Conservation (phyloP, 2,113 vertebrate species). For the Pelecanus crispus region DNA sequence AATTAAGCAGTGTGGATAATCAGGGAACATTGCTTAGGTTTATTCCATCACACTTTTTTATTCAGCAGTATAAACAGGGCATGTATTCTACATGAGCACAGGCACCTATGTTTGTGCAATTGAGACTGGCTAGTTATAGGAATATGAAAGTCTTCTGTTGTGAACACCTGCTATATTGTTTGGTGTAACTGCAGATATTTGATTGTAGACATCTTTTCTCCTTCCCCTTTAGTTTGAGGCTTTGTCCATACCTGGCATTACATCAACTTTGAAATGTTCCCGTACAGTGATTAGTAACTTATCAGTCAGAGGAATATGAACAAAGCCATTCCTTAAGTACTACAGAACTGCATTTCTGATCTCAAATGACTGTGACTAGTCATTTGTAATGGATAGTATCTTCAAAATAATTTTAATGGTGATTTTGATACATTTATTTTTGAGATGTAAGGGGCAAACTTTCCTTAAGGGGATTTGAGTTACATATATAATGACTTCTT, state of each 20-base stretch:
- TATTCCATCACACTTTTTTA: background rate
- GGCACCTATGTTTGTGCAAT: background rate
- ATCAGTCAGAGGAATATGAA: background rate
- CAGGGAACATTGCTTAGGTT: background rate
- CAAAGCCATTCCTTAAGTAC: background rate
- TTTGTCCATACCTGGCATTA: background rate
- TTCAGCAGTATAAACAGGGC: background rate
- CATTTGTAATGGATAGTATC: background rate
- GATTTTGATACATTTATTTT: background rate
- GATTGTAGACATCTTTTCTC: background rate
- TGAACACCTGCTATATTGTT: background rate
- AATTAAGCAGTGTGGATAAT: background rate
- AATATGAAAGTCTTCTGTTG: background rate
- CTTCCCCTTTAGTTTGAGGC: background rate
- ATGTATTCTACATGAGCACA: background rate
- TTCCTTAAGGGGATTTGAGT: background rate
- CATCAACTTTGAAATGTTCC: background rate
- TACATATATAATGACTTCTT: background rate
- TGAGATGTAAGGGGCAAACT: background rate
- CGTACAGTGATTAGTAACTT: background rate
- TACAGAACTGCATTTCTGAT: background rate
- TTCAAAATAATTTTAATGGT: background rate
- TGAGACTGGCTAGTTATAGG: background rate
- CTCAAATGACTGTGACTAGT: background rate
- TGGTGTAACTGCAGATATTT: rapidly evolving